Evolutionary conservation across 2,888 invertebrate species (phyloP).

Genomic region (Resseliella maxima): DNA sequence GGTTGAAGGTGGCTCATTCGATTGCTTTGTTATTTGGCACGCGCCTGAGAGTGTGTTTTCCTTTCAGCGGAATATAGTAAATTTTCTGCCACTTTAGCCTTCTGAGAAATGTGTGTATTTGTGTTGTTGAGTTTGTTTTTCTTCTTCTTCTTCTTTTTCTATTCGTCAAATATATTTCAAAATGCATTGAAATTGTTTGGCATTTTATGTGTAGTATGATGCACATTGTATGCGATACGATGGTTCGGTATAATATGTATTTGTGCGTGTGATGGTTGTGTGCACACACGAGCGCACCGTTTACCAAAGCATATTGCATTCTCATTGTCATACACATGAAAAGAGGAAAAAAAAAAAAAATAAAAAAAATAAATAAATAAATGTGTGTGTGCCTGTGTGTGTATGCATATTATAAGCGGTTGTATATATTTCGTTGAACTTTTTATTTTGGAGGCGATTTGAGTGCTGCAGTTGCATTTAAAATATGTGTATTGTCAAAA

Average conservation of each 20-base stretch:
- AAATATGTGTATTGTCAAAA: slow-evolving; percentile 53
- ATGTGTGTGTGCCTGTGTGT: not conserved
- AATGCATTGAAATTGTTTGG: not conserved
- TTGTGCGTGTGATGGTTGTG: not conserved
- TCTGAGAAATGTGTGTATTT: not conserved
- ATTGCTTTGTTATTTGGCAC: no score
- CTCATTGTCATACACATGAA: slow-evolving; percentile 13
- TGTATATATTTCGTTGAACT: slow-evolving; percentile 37
- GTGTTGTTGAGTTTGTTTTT: not conserved
- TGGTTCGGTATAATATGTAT: no score
- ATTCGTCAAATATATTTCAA: not conserved
- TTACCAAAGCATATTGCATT: slow-evolving; percentile 5
- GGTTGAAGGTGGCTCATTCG: no score
- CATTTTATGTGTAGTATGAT: not conserved
- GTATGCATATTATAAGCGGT: not conserved
- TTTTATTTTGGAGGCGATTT: slow-evolving; percentile 53
- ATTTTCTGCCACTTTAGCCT: not conserved
- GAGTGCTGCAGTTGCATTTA: slow-evolving; percentile 48
- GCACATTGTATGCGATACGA: not conserved
- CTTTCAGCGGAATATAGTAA: not conserved
- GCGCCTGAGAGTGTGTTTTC: not conserved
- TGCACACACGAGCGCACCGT: not conserved
- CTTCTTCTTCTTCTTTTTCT: not conserved
- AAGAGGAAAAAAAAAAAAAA: no score
- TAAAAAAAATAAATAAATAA: not conserved